Conservation (phyloP, 2,888 invertebrate genomes). For the Metellina segmentata region DNA sequence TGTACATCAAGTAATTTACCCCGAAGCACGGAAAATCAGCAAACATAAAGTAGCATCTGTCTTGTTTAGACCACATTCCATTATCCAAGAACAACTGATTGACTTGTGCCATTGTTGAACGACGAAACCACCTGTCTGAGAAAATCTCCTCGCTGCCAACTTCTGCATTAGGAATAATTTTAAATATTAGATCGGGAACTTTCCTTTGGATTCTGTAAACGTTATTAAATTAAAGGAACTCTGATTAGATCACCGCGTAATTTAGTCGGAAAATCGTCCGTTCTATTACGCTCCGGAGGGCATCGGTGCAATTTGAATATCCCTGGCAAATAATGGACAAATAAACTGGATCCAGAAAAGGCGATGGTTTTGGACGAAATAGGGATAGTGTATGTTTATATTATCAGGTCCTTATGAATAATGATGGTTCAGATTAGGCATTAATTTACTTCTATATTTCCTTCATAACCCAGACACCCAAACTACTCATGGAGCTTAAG, state of each 20-base stretch:
- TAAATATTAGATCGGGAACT: not conserved
- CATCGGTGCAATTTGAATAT: not conserved
- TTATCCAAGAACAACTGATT: too few relatives aligned
- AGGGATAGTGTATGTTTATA: not conserved
- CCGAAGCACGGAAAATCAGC: too few relatives aligned
- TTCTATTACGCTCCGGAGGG: not conserved
- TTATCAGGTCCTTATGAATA: not conserved
- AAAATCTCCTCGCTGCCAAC: too few relatives aligned
- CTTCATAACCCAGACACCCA: too few relatives aligned
- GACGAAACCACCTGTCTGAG: too few relatives aligned
- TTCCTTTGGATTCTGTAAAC: not conserved
- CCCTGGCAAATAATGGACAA: not conserved
- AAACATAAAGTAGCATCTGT: too few relatives aligned
- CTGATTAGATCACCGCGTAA: conserved; percentile 18
- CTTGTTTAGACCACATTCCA: too few relatives aligned
- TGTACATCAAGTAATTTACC: too few relatives aligned
- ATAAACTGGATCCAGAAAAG: not conserved
- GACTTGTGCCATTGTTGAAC: too few relatives aligned
- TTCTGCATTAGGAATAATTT: conserved; percentile 3
- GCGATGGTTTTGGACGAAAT: not conserved
- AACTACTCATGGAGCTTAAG: too few relatives aligned
- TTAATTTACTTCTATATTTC: too few relatives aligned
- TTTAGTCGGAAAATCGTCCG: not conserved
- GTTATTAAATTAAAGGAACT: conserved; percentile 18
- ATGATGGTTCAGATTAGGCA: too few relatives aligned